phyloP scores from a whole-genome alignment of 2,888 invertebrate species.

The Luperina testacea region DNA sequence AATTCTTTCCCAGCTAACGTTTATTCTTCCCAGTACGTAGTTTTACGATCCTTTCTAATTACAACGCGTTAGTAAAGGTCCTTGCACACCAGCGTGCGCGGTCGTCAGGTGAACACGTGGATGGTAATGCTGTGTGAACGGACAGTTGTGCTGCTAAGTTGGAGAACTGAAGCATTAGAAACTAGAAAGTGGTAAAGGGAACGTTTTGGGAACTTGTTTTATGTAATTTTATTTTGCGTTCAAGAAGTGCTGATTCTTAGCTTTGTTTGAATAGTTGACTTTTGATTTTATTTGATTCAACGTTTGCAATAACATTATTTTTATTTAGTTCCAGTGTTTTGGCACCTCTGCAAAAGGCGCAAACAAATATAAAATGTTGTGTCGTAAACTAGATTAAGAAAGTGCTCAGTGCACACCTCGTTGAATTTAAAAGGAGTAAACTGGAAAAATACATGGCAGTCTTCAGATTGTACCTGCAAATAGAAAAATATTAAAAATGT shows the following conservation, averaged over 20 bases:
- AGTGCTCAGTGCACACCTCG: too few relatives aligned
- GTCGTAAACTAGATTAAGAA: not conserved
- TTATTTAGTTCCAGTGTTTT: not conserved
- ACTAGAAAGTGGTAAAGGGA: not conserved
- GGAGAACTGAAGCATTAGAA: not conserved
- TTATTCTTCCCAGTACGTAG: constrained; percentile 57
- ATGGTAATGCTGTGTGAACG: not conserved
- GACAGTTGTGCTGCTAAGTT: not conserved
- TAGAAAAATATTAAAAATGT: not conserved
- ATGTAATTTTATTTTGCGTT: not conserved
- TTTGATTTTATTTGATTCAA: not conserved
- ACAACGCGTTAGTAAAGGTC: constrained; percentile 47
- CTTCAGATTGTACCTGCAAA: not conserved
- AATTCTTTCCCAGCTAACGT: constrained; percentile 50
- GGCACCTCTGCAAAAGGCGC: not conserved
- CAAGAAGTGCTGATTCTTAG: not conserved
- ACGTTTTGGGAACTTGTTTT: not conserved
- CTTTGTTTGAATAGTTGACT: not conserved
- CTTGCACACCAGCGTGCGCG: not conserved
- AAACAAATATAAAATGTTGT: not conserved
- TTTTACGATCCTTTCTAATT: constrained; percentile 66
- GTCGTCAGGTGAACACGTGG: too few relatives aligned
- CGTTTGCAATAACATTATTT: too few relatives aligned
- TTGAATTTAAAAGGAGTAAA: not conserved
- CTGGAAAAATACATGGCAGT: not conserved